Evolutionary conservation across 2,888 invertebrate genomes (phyloP), one percentile per base, ranked within the genome.

Genomic region (Drosophila lutescens): DNA sequence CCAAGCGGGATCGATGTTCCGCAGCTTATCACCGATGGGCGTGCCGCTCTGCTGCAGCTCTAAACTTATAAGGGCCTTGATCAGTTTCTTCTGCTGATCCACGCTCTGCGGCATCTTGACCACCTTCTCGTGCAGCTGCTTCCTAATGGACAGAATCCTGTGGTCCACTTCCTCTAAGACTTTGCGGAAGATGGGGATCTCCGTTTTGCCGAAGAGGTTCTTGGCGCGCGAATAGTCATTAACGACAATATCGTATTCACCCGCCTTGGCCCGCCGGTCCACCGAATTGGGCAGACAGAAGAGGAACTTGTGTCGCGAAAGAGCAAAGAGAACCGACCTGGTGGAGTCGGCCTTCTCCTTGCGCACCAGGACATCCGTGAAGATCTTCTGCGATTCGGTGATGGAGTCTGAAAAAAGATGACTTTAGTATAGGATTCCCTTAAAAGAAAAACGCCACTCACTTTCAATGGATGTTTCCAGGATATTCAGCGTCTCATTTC

Each of bases 211-310:
- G 93, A 99, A 99, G 30, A 99, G 93, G 90, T 98, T 98, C 91
- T 98, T 98, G 4, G 98, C 99, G 82, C 99, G 94, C 1, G 97
- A 96, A 91, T 99, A 99, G 92, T 99, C 99, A 90, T 98, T 99
- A 68, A 99, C 98, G 23, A 99, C 98, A 55, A 98, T 94, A 91
- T 99, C 98, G 91, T 98, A 99, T 90, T 99, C 99, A 55, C 98
- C 98, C 88, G 97, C 96, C 81, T 96, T 95, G 71, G 99, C 97
- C 87, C 98, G 98, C 79, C 96, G 95, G 88, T 99, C 98, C 53
- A 99, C 98, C 50, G 96, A 96, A 40, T 97, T 96, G 0, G 99
- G 99, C 80, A 99, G 94, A 91, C 98, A 98, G 92, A 99, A 99
- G 9, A 99, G 94, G 91, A 99, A 92, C 91, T 96, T 96, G 92